Percentiles rank a stretch among this genome's conserved stretches.
phyloP scores from a whole-genome alignment of 2,797 vertebrate species.

The Apogon talboti region DNA sequence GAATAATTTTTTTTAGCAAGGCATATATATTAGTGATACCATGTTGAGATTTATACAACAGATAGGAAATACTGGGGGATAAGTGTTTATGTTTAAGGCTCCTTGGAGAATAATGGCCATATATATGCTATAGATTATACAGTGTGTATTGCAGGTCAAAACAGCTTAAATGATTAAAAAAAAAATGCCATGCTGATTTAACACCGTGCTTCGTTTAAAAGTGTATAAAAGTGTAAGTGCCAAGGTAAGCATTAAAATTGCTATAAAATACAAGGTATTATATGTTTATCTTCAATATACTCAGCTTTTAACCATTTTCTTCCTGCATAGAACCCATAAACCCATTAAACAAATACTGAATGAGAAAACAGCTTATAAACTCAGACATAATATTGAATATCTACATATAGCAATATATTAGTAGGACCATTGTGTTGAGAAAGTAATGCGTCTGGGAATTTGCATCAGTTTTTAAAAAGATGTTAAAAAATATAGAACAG shows the following conservation, averaged over 20 bases:
- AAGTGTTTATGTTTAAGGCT: conserved; percentile 51
- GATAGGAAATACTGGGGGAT: background rate
- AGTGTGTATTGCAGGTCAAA: background rate
- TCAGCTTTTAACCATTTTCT: conserved; percentile 7
- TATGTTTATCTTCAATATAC: conserved; percentile 20
- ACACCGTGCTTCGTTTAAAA: conserved; percentile 34
- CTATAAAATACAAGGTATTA: conserved; percentile 58
- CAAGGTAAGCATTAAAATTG: conserved; percentile 37
- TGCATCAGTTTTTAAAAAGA: background rate
- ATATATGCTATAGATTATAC: background rate
- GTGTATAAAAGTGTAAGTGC: conserved; percentile 33
- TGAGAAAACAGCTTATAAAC: conserved; percentile 7
- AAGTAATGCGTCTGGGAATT: background rate
- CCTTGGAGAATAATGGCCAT: conserved; percentile 27
- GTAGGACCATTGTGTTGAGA: conserved; percentile 7
- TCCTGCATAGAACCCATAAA: conserved; percentile 32
- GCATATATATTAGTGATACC: too few relatives aligned
- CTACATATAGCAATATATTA: conserved; percentile 22
- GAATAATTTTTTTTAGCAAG: too few relatives aligned
- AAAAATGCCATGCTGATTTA: conserved; percentile 33
- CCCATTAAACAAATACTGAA: conserved; percentile 14
- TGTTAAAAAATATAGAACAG: too few relatives aligned
- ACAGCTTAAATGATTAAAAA: conserved; percentile 15
- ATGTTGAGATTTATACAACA: conserved; percentile 4
- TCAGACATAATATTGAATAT: conserved; percentile 33